These are phyloP conservation scores for Ctenopoma kingsleyae DNA, from an alignment of 2,797 vertebrate species.

Conservation along the genomic window DNA sequence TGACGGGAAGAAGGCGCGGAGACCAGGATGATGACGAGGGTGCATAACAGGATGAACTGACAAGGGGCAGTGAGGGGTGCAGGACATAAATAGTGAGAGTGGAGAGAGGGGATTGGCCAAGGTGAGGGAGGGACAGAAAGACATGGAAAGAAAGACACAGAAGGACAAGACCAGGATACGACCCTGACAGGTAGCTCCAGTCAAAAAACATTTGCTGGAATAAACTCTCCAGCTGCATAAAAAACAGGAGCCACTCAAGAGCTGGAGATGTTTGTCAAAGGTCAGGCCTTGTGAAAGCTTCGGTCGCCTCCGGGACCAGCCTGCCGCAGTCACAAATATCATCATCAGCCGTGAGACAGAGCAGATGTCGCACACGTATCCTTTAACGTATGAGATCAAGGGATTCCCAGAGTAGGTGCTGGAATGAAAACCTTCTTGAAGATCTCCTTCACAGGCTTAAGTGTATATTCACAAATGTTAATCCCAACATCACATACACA, in stretches of 20 bases:
- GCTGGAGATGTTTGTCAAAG: neutral
- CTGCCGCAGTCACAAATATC: neutral
- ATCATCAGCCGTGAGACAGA: slow-evolving; percentile 25
- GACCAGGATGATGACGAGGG: too few relatives aligned
- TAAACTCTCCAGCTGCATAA: neutral
- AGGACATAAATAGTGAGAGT: too few relatives aligned
- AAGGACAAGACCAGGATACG: too few relatives aligned
- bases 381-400: slow-evolving; percentile 26
- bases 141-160: too few relatives aligned
- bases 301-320: neutral
- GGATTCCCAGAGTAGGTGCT: slow-evolving; percentile 30
- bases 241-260: neutral
- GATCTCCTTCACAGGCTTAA: slow-evolving; percentile 26
- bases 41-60: too few relatives aligned
- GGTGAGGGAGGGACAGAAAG: too few relatives aligned
- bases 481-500: slow-evolving; percentile 31
- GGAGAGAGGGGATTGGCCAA: too few relatives aligned
- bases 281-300: neutral
- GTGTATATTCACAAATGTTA: slow-evolving; percentile 26
- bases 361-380: slow-evolving; percentile 31
- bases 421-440: slow-evolving; percentile 17
- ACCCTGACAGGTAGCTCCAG: too few relatives aligned
- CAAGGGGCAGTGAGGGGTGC: too few relatives aligned
- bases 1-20: too few relatives aligned
- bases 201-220: too few relatives aligned